These are phyloP conservation scores for Microdon myrmicae DNA, from an alignment of 2,888 invertebrate species.

Conservation along the genomic window DNA sequence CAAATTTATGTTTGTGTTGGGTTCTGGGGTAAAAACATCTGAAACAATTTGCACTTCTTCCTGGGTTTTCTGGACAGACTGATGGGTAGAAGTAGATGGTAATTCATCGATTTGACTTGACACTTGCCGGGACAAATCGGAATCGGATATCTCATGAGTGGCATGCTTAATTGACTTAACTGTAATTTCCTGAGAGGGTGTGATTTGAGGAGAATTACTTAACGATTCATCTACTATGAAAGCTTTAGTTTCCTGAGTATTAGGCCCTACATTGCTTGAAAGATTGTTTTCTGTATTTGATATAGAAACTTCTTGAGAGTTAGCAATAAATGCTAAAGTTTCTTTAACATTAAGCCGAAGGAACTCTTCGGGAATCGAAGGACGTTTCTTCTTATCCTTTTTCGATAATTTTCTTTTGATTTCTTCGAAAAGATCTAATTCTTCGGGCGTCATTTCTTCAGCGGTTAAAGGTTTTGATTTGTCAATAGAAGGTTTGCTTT, in stretches of 20 bases:
- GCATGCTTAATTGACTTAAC: no score
- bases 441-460: conserved; percentile 62
- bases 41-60: conserved; percentile 61
- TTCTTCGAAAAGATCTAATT: conserved; percentile 61
- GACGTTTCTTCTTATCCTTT: conserved; percentile 65
- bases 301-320: conserved; percentile 14
- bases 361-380: conserved; percentile 64
- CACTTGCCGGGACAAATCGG: no score
- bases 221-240: no score
- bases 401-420: conserved; percentile 64
- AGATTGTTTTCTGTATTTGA: conserved; percentile 33
- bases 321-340: no score
- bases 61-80: conserved; percentile 55
- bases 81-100: no score
- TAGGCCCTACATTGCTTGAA: conserved; percentile 16
- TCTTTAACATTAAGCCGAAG: conserved; percentile 47
- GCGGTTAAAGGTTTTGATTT: conserved; percentile 9
- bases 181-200: no score
- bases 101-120: no score
- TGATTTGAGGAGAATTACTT: no score
- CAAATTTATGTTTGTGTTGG: conserved; percentile 45
- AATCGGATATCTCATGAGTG: no score
- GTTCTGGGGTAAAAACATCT: conserved; percentile 56
- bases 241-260: conserved; percentile 30
- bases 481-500: neutral